A percentile compares a stretch with the other conserved stretches of the same genome.
These are phyloP conservation scores for Neomicropteryx cornuta DNA, from an alignment of 1,140 invertebrate species.

Conservation along the genomic window DNA sequence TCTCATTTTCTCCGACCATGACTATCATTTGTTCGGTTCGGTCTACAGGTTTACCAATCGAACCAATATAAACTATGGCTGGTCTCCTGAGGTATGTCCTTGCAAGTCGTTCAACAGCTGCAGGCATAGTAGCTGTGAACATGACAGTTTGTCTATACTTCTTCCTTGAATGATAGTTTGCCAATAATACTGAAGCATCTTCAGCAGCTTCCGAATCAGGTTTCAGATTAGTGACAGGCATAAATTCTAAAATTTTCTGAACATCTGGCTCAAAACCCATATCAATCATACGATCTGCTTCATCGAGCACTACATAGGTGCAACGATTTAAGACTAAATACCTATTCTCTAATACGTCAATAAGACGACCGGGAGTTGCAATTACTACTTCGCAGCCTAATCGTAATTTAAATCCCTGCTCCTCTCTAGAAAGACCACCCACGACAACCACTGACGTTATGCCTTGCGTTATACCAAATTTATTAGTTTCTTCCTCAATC, in stretches of 20 bases:
- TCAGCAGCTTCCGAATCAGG: slow-evolving; percentile 98
- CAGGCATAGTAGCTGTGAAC: slow-evolving; percentile 99
- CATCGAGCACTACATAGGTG: slow-evolving; percentile 86
- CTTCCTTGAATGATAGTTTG: slow-evolving; percentile 94
- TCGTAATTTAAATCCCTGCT: slow-evolving; percentile 93
- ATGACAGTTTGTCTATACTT: slow-evolving; percentile 99
- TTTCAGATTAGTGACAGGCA: slow-evolving; percentile 98
- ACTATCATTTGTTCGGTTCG: slow-evolving; percentile 96
- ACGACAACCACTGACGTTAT: slow-evolving; percentile 97
- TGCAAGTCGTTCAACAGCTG: slow-evolving; percentile 92
- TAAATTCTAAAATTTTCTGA: slow-evolving; percentile 95
- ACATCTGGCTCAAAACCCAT: slow-evolving; percentile 99
- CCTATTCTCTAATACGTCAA: slow-evolving; percentile 97
- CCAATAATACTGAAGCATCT: slow-evolving; percentile 81
- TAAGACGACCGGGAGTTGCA: slow-evolving; percentile 97
- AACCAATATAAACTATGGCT: slow-evolving; percentile 96
- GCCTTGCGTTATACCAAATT: slow-evolving; percentile 91
- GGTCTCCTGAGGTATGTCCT: slow-evolving; percentile 90
- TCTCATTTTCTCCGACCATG: slow-evolving; percentile 90
- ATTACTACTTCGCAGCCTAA: slow-evolving; percentile 99
- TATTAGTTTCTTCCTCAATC: slow-evolving; percentile 98
- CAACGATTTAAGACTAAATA: slow-evolving; percentile 96
- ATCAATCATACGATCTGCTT: slow-evolving; percentile 98
- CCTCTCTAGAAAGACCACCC: slow-evolving; percentile 94
- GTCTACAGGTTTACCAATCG: slow-evolving; percentile 96